Evolutionary conservation across 2,113 vertebrate genomes (phyloP).

Genomic region (Zosterops pallidus): DNA sequence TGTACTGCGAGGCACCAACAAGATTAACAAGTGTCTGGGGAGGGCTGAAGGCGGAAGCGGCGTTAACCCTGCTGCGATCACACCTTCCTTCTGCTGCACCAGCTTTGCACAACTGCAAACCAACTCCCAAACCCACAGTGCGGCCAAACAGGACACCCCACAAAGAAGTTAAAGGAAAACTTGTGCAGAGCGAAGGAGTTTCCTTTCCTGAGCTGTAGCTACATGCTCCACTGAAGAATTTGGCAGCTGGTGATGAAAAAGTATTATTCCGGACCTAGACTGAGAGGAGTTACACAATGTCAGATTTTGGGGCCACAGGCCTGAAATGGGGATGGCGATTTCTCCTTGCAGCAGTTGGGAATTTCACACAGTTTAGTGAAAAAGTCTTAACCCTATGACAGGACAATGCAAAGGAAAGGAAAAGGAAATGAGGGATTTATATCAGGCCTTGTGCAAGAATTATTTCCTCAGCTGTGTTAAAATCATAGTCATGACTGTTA

Average conservation of each 20-base stretch:
- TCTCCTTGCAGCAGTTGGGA: background rate
- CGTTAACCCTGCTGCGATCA: background rate
- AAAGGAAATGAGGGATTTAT: background rate
- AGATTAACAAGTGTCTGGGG: background rate
- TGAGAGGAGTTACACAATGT: background rate
- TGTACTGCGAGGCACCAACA: background rate
- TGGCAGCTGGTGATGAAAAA: background rate
- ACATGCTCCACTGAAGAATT: background rate
- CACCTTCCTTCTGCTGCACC: rapidly evolving
- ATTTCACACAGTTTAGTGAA: background rate
- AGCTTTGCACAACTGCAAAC: background rate
- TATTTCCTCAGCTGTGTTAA: background rate
- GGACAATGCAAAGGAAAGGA: background rate
- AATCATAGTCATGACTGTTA: background rate
- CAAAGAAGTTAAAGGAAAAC: background rate
- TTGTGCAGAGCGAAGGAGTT: rapidly evolving
- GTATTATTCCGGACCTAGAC: background rate
- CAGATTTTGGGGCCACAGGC: background rate
- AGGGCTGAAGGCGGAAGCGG: background rate
- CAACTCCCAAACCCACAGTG: rapidly evolving
- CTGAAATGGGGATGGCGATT: background rate
- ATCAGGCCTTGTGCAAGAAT: background rate
- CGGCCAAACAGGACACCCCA: background rate
- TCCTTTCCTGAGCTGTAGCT: background rate
- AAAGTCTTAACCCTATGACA: background rate